Conservation (phyloP, 2,797 vertebrate species). For the Phataginus tricuspis region DNA sequence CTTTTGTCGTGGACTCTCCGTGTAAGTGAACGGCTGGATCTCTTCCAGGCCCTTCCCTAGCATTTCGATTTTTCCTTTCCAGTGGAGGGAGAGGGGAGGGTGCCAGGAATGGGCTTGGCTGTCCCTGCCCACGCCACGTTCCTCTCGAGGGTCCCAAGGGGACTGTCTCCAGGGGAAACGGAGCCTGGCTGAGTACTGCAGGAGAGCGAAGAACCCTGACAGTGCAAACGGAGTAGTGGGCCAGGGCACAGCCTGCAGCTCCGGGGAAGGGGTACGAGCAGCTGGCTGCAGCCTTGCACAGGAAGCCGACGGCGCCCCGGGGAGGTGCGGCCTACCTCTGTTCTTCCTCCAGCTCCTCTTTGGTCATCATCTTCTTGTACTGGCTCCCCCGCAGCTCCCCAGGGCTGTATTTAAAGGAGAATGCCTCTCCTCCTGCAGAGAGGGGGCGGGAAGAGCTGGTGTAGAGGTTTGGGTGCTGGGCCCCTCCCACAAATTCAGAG, state of each 20-base stretch:
- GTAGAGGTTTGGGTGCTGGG: too few relatives aligned
- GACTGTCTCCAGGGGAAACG: not conserved
- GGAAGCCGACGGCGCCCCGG: accelerated
- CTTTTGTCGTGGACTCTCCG: not conserved
- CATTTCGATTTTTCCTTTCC: not conserved
- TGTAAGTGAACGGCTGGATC: not conserved
- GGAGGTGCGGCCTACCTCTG: constrained; percentile 88
- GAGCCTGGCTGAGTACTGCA: not conserved
- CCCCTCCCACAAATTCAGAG: too few relatives aligned
- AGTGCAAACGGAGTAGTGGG: not conserved
- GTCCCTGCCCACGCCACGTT: not conserved
- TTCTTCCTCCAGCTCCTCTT: constrained; percentile 94
- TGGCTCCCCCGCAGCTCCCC: constrained; percentile 94
- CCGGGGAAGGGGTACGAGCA: not conserved
- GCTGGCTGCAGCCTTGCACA: not conserved
- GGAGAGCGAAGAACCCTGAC: not conserved
- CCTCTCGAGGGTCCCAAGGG: not conserved
- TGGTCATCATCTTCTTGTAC: constrained; percentile 94
- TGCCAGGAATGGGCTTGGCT: too few relatives aligned
- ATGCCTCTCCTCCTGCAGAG: constrained; percentile 78
- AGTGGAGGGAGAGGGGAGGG: too few relatives aligned
- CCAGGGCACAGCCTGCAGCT: not conserved
- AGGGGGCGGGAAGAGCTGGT: not conserved
- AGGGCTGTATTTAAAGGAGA: constrained; percentile 92
- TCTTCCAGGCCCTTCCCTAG: not conserved